Conservation (phyloP, 2,797 vertebrate genomes). For the Tragelaphus oryx region DNA sequence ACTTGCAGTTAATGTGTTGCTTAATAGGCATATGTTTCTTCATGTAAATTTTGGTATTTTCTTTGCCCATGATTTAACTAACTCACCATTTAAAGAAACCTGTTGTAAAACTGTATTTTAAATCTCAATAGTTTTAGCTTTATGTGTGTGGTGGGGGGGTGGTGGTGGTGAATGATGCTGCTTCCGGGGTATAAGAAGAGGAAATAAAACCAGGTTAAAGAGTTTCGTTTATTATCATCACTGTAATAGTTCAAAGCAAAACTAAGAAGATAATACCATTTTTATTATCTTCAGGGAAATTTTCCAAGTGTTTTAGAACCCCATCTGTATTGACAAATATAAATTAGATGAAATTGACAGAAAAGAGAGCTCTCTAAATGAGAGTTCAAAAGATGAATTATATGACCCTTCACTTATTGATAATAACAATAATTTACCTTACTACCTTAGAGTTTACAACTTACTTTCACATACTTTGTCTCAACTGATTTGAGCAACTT, state of each 20-base stretch:
- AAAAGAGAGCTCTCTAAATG: slow-evolving; percentile 71
- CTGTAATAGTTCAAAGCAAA: slow-evolving; percentile 7
- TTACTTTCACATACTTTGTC: slow-evolving; percentile 20
- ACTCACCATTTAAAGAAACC: slow-evolving; percentile 44
- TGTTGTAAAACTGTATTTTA: slow-evolving; percentile 17
- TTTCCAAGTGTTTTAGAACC: slow-evolving; percentile 47
- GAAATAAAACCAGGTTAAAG: not conserved
- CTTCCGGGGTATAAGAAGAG: not conserved
- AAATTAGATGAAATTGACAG: slow-evolving; percentile 14
- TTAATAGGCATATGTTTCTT: slow-evolving; percentile 64
- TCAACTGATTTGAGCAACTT: not conserved
- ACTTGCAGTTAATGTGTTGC: slow-evolving; percentile 65
- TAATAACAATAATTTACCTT: slow-evolving; percentile 51
- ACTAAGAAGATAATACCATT: slow-evolving; percentile 5
- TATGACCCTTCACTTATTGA: slow-evolving; percentile 33
- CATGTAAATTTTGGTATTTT: slow-evolving; percentile 50
- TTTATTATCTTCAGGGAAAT: slow-evolving; percentile 20
- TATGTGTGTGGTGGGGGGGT: not conserved
- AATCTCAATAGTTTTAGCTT: not conserved
- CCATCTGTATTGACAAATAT: slow-evolving; percentile 46
- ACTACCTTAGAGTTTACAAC: slow-evolving; percentile 3
- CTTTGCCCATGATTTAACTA: slow-evolving; percentile 40
- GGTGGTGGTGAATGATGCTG: not conserved
- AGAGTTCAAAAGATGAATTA: slow-evolving; percentile 42
- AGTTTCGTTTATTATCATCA: not conserved